Evolutionary conservation across 1,140 invertebrate species (phyloP).

Genomic region (Sipha flava): DNA sequence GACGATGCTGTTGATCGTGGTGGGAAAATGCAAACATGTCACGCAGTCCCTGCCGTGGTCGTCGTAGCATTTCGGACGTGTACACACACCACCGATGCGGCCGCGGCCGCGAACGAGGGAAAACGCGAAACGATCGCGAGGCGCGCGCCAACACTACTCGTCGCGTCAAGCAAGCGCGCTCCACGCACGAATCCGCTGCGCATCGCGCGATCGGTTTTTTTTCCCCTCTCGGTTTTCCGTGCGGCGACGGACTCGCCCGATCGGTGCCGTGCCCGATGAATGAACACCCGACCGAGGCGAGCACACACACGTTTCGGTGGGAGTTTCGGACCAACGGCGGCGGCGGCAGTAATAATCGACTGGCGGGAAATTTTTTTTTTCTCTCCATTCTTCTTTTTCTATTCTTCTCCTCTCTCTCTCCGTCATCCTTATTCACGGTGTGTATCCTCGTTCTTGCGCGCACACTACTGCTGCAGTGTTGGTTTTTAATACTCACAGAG

Average conservation of each 20-base stretch:
- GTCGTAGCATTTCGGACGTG: too few species aligned
- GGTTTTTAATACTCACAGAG: too few species aligned
- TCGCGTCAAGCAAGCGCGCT: background rate
- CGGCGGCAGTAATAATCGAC: background rate
- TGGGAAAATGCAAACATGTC: too few species aligned
- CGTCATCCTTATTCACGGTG: too few species aligned
- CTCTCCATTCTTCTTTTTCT: background rate
- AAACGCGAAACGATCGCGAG: background rate
- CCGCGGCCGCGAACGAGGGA: background rate
- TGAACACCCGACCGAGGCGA: background rate
- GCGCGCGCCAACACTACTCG: too few species aligned
- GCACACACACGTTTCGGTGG: background rate
- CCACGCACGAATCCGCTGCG: background rate
- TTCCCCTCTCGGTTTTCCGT: background rate
- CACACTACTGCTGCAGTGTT: too few species aligned
- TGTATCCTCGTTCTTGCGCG: too few species aligned
- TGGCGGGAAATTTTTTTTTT: background rate
- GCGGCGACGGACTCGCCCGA: background rate
- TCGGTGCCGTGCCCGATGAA: background rate
- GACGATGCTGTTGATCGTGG: too few species aligned
- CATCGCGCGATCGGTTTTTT: background rate
- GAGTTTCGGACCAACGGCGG: background rate
- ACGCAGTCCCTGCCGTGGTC: too few species aligned
- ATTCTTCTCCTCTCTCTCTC: too few species aligned
- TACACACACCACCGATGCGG: too few species aligned